phyloP scores from a whole-genome alignment of 1,140 invertebrate species.

The Megalopta genalis region DNA sequence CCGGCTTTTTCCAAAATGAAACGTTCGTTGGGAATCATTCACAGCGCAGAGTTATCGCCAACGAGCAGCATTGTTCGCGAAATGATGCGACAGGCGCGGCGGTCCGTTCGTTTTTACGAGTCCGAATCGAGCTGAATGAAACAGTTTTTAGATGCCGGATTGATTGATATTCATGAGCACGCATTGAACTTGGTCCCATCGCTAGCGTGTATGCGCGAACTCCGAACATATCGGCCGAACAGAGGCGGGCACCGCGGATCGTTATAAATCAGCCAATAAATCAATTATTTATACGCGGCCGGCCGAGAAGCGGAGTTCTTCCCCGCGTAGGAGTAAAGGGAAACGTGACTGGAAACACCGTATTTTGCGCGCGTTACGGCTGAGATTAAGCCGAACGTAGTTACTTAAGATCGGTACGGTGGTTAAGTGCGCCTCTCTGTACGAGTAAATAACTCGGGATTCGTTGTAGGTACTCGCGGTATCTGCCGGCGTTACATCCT shows the following conservation, averaged over 20 bases:
- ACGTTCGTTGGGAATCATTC: no score
- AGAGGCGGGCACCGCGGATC: constrained; percentile 19
- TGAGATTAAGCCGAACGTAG: constrained; percentile 7
- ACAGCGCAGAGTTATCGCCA: no score
- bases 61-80: no score
- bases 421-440: neutral
- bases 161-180: neutral
- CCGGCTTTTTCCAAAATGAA: no score
- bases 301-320: neutral
- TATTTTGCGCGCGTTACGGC: constrained; percentile 12
- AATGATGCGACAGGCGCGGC: no score
- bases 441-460: constrained; percentile 8
- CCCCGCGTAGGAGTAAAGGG: constrained; percentile 22
- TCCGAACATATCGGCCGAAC: constrained; percentile 43
- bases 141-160: neutral
- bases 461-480: neutral
- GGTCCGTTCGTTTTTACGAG: no score
- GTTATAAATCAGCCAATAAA: constrained; percentile 54
- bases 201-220: constrained; percentile 41
- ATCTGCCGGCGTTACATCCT: neutral
- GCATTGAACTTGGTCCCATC: constrained; percentile 1
- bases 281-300: constrained; percentile 54
- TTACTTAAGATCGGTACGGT: constrained; percentile 5
- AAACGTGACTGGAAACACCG: constrained; percentile 30
- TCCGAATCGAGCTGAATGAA: neutral